Conservation (phyloP, 1,140 invertebrate genomes). For the Musca domestica region DNA sequence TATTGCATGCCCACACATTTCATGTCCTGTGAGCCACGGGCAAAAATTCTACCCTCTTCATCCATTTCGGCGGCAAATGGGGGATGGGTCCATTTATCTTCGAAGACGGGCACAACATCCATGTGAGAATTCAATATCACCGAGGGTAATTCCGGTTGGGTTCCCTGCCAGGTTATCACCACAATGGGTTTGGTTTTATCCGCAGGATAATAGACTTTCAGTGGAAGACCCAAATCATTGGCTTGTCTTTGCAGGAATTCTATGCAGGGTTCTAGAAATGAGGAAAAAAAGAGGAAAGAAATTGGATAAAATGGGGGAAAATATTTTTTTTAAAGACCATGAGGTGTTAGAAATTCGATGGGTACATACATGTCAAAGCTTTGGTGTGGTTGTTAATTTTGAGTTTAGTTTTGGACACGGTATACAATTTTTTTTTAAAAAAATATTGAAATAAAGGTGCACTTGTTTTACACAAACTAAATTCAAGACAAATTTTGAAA, state of each 20-base stretch:
- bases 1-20: slow-evolving; percentile 51
- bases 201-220: slow-evolving; percentile 54
- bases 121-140: slow-evolving; percentile 82
- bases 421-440: too few species aligned
- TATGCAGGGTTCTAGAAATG: slow-evolving; percentile 56
- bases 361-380: not conserved
- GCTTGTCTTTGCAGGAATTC: slow-evolving; percentile 68
- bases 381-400: too few species aligned
- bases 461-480: too few species aligned
- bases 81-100: slow-evolving; percentile 61
- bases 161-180: slow-evolving; percentile 73
- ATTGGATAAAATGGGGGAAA: not conserved
- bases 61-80: slow-evolving; percentile 75
- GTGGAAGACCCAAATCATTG: slow-evolving; percentile 60
- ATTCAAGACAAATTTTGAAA: too few species aligned
- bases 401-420: too few species aligned
- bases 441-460: too few species aligned
- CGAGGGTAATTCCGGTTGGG: slow-evolving; percentile 63
- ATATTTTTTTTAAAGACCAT: too few species aligned
- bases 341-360: not conserved
- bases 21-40: slow-evolving; percentile 72
- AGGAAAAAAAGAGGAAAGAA: slow-evolving; percentile 46
- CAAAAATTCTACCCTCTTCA: slow-evolving; percentile 76
- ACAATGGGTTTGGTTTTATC: slow-evolving; percentile 65
- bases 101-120: slow-evolving; percentile 82